Conservation (phyloP, 2,113 vertebrate genomes). For the Toxotes chatareus region DNA sequence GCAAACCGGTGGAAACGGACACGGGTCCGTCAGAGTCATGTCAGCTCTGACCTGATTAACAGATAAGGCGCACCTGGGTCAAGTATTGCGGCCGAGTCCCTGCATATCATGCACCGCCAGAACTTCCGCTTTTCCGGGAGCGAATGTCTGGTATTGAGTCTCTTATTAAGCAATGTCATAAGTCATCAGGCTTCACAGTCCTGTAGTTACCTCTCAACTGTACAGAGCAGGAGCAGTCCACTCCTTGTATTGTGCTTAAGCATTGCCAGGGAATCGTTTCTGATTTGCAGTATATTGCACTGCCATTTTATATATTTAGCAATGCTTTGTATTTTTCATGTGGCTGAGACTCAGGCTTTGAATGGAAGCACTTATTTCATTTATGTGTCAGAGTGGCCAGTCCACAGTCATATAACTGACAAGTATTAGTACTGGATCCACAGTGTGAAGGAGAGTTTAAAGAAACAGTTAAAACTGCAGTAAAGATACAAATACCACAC, state of each 20-base stretch:
- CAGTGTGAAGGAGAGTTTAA: background rate
- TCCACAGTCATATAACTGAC: no score
- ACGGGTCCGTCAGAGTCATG: background rate
- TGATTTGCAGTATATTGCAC: background rate
- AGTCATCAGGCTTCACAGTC: no score
- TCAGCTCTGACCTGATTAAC: background rate
- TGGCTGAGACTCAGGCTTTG: background rate
- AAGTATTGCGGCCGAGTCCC: background rate
- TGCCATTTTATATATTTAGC: background rate
- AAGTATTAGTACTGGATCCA: no score
- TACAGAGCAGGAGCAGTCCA: no score
- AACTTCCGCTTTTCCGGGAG: background rate
- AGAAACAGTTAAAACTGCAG: no score
- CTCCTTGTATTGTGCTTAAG: background rate
- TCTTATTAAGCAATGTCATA: background rate
- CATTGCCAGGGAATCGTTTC: background rate
- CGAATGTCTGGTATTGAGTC: no score
- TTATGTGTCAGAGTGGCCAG: no score
- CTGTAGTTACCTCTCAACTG: no score
- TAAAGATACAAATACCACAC: background rate
- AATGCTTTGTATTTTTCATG: background rate
- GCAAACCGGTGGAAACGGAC: constrained; percentile 23
- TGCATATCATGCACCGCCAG: background rate
- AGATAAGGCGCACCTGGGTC: background rate
- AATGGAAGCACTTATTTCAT: background rate